A percentile compares a stretch with the other conserved stretches of the same genome.
Evolutionary conservation across 2,888 invertebrate species (phyloP).

Genomic region (Ellobium chinense): DNA sequence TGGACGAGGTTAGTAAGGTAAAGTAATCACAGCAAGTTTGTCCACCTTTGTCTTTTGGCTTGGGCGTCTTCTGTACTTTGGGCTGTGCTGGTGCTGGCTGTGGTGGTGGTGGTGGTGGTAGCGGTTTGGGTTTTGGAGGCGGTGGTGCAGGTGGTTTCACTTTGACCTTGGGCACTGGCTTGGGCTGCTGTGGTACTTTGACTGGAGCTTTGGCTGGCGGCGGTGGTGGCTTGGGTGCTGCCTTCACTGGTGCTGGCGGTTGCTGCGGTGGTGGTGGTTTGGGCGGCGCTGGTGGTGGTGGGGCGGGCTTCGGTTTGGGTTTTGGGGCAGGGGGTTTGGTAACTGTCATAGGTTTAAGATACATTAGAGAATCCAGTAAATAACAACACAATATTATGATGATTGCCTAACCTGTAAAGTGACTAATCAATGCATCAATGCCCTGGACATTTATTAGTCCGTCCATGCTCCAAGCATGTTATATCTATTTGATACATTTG

Average conservation of each 20-base stretch:
- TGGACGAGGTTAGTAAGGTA: neutral
- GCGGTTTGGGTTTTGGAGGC: neutral
- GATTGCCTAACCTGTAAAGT: no score
- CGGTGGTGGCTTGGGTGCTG: conserved; percentile 4
- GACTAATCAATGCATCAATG: no score
- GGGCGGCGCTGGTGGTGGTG: neutral
- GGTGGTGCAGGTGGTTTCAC: neutral
- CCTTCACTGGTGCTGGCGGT: conserved; percentile 10
- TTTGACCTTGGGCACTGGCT: neutral
- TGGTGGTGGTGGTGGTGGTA: neutral
- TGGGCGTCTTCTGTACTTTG: conserved; percentile 15
- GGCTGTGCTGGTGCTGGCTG: conserved; percentile 19
- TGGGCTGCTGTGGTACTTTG: conserved; percentile 21
- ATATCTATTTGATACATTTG: no score
- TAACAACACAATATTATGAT: no score
- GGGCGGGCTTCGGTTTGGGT: conserved; percentile 21
- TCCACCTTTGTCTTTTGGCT: conserved; percentile 24
- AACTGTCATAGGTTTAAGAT: neutral
- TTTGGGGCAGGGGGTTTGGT: neutral
- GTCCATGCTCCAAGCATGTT: no score
- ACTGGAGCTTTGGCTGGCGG: no score
- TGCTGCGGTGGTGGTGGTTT: neutral
- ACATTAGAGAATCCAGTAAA: no score
- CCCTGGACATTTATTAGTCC: no score
- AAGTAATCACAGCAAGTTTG: neutral